Base-by-base conservation (phyloP, 1,140 invertebrate genomes). In the Danaus plexippus region DNA sequence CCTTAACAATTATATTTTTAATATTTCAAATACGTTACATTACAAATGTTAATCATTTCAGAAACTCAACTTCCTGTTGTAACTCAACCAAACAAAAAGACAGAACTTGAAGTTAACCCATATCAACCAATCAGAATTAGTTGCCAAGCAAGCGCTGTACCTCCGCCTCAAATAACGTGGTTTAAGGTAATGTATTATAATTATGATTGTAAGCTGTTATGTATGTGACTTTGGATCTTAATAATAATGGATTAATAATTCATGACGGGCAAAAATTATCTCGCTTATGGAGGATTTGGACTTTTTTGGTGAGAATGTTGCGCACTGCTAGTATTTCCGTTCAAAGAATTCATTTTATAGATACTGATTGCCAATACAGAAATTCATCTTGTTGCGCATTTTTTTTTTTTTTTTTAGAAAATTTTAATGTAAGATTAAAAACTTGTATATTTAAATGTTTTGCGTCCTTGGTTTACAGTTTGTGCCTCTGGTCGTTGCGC, bases 81-180 rank as follows among this genome's bases (percentile, higher is more conserved):
- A 51, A 59, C 41, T 9, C 15, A 61, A 8, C 77, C 77, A 1
- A n/a, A 18, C 18, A 61, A 55, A 1, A 73, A 80, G 42, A 43
- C 52, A 18, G 57, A 71, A 43, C 53, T 55, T 32, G 71, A 74
- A 55, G 67, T 77, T 1, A 67, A 66, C 12, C 66, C 61, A 8
- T 74, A 66, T 47, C 69, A 72, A 52, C 61, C 63, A 4, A 49
- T 75, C 9, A 47, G 66, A 43, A 49, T 83, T 0, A 60, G 47
- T n/a, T 85, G 81, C 52, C 54, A 67, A 52, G 77, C 74, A 5
- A 64, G 70, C 18, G 81, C 66, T 6, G 73, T 85, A 4, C 81
- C 80, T 0, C 67, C 70, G 7, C 81, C 81, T 0, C 47, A 47
- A 9, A 69, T 85, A 11, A 60, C 55, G 10, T 85, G 81, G 81